phyloP scores from a whole-genome alignment of 2,113 vertebrate species.

The Dromaius novaehollandiae region DNA sequence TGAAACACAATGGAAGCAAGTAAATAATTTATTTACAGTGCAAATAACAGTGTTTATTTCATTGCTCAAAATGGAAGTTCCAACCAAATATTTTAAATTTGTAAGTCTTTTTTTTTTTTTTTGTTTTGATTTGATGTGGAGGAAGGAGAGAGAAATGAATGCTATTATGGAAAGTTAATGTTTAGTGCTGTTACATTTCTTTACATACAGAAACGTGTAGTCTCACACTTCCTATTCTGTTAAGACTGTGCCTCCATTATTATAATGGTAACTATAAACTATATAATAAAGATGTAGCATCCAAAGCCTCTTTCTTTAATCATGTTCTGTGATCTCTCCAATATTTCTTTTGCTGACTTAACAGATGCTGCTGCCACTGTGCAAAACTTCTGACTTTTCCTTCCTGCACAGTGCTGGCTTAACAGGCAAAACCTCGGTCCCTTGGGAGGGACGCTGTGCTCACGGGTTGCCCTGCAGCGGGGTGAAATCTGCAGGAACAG shows the following conservation, averaged over 20 bases:
- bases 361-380: not conserved
- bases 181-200: conserved; percentile 37
- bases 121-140: not conserved
- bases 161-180: conserved; percentile 23
- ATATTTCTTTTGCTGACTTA: not conserved
- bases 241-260: conserved; percentile 56
- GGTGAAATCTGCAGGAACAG: rapidly evolving
- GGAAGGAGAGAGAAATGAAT: not conserved
- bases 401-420: rapidly evolving
- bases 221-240: conserved; percentile 25
- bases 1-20: not conserved
- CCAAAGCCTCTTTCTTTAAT: conserved; percentile 13
- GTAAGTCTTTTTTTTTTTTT: not conserved
- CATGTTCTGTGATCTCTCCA: not conserved
- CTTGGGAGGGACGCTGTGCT: rapidly evolving
- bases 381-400: rapidly evolving
- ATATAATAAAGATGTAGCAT: conserved; percentile 51
- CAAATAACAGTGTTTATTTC: not conserved
- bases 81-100: conserved; percentile 1
- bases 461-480: not conserved
- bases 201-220: not conserved
- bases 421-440: rapidly evolving
- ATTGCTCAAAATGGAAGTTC: conserved; percentile 20
- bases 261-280: conserved; percentile 35
- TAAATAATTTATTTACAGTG: not conserved